Percentiles rank a stretch among this genome's conserved stretches.
Conservation (phyloP, 1,140 invertebrate species). For the Helicoverpa armigera region DNA sequence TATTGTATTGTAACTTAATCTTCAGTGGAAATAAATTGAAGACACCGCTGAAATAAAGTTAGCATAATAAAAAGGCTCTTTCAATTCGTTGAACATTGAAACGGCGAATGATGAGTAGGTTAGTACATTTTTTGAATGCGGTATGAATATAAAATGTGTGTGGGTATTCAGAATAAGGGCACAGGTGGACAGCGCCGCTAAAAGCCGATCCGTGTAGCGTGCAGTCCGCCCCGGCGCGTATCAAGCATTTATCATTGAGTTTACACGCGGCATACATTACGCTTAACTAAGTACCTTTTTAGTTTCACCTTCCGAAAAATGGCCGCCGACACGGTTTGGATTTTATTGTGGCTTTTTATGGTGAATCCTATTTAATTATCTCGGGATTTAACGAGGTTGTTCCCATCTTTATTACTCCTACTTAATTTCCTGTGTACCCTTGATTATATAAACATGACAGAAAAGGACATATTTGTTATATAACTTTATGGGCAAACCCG, state of each 20-base stretch:
- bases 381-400: neutral
- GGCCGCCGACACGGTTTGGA: conserved; percentile 11
- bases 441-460: neutral
- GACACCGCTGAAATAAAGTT: conserved; percentile 23
- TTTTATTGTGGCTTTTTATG: conserved; percentile 18
- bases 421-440: too few species aligned
- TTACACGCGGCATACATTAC: conserved; percentile 61
- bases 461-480: too few species aligned
- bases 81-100: conserved; percentile 39
- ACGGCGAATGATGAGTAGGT: conserved; percentile 29
- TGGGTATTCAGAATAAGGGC: conserved; percentile 35
- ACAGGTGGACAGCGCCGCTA: conserved; percentile 57
- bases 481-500: too few species aligned
- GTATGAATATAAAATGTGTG: conserved; percentile 40
- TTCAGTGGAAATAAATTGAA: conserved; percentile 21
- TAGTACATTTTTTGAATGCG: conserved; percentile 33
- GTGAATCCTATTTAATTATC: neutral
- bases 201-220: conserved; percentile 64
- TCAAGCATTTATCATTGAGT: conserved; percentile 63
- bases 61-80: conserved; percentile 32
- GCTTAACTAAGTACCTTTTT: conserved; percentile 57
- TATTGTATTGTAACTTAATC: conserved; percentile 38
- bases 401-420: too few species aligned
- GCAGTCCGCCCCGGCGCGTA: conserved; percentile 44
- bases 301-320: conserved; percentile 43